Base-by-base conservation (phyloP, 2,888 invertebrate species). In the Ligdia adustata region DNA sequence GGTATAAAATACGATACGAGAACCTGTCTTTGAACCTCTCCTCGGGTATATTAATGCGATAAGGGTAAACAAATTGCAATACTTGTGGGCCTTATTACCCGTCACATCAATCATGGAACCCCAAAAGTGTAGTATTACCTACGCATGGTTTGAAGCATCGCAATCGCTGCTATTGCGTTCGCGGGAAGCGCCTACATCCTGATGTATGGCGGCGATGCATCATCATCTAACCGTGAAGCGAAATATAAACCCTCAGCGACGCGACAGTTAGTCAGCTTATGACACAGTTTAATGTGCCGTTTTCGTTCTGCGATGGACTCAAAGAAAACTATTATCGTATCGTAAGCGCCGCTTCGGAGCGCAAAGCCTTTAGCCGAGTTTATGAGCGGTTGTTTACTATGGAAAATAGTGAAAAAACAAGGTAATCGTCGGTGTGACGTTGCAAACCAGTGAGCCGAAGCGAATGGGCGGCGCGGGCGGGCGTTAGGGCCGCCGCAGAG, bases 1-100 rank as follows among this genome's bases (percentile, higher is more conserved):
- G 81, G 76, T 78, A 84, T 82, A 80, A 82, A 82, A 85, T 82
- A 81, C 76, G 75, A 75, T 75, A 79, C 69, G 72, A 73, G 69
- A 77, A 75, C 79, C 75, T 75, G 72, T 73, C 75, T 73, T 75
- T 73, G 67, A 75, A 68, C 66, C 64, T 63, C 54, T 64, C 65
- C 63, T 69, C 72, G 72, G 74, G 75, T 82, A 79, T 78, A 80
- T 81, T 79, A 77, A 79, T 76, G 75, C 83, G 81, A 82, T 84
- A 80, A 87, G 85, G 84, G 87, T 82, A 88, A 88, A 88, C 89
- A 90, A 89, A 89, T 90, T 88, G 88, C 85, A 82, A 83, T 83
- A 79, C 87, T 88, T 85, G 82, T 73, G 78, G 73, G 76, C 75
- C 82, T 88, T 88, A 89, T 87, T 88, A 87, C 82, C 78, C 82